Base-by-base conservation (phyloP, 2,888 invertebrate genomes). In the Meiosimyza decipiens region DNA sequence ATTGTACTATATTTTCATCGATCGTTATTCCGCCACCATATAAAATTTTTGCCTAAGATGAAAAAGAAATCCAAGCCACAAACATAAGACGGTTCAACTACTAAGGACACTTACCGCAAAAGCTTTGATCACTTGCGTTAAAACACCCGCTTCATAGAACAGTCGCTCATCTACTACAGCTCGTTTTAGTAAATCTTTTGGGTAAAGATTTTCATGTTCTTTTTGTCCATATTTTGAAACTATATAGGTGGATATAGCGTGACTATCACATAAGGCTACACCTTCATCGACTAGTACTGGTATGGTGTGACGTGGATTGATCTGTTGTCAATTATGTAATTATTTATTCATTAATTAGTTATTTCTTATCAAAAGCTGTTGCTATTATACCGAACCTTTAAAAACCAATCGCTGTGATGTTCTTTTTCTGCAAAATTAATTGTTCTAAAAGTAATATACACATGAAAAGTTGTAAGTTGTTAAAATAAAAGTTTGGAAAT, bases 251-350 rank as follows among this genome's bases (percentile, higher is more conserved):
- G 83, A 78, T 52, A 89, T 89, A 1, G 88, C 88, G 73, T 88
- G 88, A 72, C 88, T 87, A 77, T 89, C 88, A 82, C 86, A 86
- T 49, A 88, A 83, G 77, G 77, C 87, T 28, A 74, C 88, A 22
- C 88, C 90, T 71, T 88, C 87, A 74, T 89, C 87, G 28, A 78
- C 76, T n/a, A 91, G 81, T 5, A 89, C 87, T 28, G 90, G 90
- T n/a, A 90, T 81, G 2, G 88, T 87, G 75, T 88, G 89, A 71
- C 87, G 85, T 0, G 89, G 89, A 81, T 89, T 89, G 18, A 88
- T 76, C 89, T 89, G 79, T 28, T 59, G 11, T 28, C 12, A 49
- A 7, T 5, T 22, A 28, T 6, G 7, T 6, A 47, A 85, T 76
- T 50, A 59, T 65, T 22, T 59, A 59, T 47, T 7, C 33, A 52